A percentile compares a stretch with the other conserved stretches of the same genome.
These are phyloP conservation scores for Tiphia femorata DNA, from an alignment of 2,888 invertebrate species.

Conservation along the genomic window DNA sequence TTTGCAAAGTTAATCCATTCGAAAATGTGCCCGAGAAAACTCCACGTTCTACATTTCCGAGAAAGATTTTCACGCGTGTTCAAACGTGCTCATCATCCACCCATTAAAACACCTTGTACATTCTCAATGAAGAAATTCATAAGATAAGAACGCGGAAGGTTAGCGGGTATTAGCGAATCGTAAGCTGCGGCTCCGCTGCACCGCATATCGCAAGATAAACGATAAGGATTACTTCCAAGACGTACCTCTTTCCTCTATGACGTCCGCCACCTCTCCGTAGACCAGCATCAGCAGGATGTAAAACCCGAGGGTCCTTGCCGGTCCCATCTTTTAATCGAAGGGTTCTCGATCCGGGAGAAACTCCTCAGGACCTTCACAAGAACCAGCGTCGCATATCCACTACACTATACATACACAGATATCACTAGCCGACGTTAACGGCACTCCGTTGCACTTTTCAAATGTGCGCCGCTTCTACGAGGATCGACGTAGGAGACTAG, in stretches of 20 bases:
- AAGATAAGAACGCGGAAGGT: background rate
- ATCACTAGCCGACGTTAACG: too few species aligned
- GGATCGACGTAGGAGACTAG: too few species aligned
- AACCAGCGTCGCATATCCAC: slow-evolving; percentile 59
- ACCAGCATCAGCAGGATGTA: slow-evolving; percentile 36
- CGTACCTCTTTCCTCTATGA: slow-evolving; percentile 66
- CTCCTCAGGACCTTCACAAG: slow-evolving; percentile 51
- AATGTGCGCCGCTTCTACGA: too few species aligned
- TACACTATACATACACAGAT: slow-evolving; percentile 50
- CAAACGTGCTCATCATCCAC: too few species aligned
- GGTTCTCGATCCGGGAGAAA: slow-evolving; percentile 35
- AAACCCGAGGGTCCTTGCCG: slow-evolving; percentile 40
- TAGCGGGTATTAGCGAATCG: background rate
- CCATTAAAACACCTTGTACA: background rate
- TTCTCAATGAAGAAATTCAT: background rate
- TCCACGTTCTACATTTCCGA: too few species aligned
- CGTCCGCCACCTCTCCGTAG: slow-evolving; percentile 42
- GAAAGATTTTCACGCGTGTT: too few species aligned
- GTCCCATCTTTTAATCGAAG: slow-evolving; percentile 52
- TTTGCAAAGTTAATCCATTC: too few species aligned
- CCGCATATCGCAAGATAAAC: too few species aligned
- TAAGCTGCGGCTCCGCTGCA: too few species aligned
- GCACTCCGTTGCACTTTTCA: slow-evolving; percentile 21
- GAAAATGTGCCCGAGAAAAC: too few species aligned
- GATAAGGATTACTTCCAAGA: too few species aligned